Evolutionary conservation across 1,140 invertebrate genomes (phyloP).

Genomic region (Luehdorfia chinensis): DNA sequence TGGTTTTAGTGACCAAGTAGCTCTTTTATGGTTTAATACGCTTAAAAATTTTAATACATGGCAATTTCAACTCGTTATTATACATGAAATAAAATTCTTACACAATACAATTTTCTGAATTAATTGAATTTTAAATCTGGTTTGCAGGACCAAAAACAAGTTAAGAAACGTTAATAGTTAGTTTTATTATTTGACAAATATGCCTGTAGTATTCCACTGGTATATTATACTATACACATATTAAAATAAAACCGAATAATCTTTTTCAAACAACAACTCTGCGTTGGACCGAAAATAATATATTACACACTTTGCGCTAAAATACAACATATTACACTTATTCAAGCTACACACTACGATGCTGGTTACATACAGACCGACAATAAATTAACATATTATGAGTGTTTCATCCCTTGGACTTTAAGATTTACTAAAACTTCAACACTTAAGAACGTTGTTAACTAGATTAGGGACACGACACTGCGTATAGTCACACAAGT

Average conservation of each 20-base stretch:
- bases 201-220: background rate
- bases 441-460: constrained; percentile 25
- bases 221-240: constrained; percentile 45
- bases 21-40: too few species aligned
- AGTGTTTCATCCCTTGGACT: constrained; percentile 28
- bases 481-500: constrained; percentile 2
- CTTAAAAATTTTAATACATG: too few species aligned
- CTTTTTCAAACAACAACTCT: constrained; percentile 45
- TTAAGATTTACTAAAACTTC: constrained; percentile 27
- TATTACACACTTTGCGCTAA: constrained; percentile 68
- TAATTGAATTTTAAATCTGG: too few species aligned
- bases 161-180: background rate
- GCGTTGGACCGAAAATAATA: constrained; percentile 42
- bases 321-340: constrained; percentile 70
- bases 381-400: constrained; percentile 53
- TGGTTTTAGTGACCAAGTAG: too few species aligned
- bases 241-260: constrained; percentile 42
- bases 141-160: too few species aligned
- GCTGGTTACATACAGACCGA: constrained; percentile 46
- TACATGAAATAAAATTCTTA: too few species aligned
- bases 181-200: background rate
- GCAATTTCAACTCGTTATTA: too few species aligned
- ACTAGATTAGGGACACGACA: background rate
- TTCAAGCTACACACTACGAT: constrained; percentile 54
- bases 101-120: too few species aligned